Percentiles rank a stretch among this genome's conserved stretches.
These are phyloP conservation scores for Marcusenius ussheri DNA, from an alignment of 2,113 vertebrate species.

Conservation along the genomic window DNA sequence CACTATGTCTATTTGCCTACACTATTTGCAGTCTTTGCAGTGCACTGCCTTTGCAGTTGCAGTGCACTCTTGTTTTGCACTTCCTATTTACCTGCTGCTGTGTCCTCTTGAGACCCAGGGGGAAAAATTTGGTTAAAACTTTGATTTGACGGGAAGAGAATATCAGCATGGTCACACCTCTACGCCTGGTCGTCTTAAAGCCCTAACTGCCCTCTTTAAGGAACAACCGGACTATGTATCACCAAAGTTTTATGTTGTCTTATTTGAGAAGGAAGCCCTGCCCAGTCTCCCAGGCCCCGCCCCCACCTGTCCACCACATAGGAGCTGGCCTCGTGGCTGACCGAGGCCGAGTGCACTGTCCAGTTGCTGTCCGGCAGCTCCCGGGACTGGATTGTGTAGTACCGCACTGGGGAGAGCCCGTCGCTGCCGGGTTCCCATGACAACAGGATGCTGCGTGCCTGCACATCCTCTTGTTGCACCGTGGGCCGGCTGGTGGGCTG, in stretches of 20 bases:
- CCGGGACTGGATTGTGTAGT: constrained; percentile 85
- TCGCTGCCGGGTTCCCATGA: constrained; percentile 95
- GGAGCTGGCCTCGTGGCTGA: constrained; percentile 73
- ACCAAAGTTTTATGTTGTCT: not conserved
- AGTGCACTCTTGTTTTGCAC: not conserved
- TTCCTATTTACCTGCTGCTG: not conserved
- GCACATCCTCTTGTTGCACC: constrained; percentile 63
- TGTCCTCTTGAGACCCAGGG: not conserved
- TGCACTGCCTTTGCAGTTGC: too few relatives aligned
- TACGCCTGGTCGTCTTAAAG: too few relatives aligned
- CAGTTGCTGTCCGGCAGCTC: constrained; percentile 81
- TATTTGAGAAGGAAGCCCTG: not conserved
- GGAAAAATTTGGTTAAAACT: not conserved
- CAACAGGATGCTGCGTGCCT: constrained; percentile 68
- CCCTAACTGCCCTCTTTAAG: not conserved
- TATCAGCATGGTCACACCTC: not conserved
- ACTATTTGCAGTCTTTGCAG: not conserved
- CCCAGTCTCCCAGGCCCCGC: not conserved
- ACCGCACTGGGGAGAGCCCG: constrained; percentile 86
- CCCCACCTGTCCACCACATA: constrained; percentile 79
- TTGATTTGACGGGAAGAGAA: not conserved
- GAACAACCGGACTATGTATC: not conserved
- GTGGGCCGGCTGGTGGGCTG: constrained; percentile 75
- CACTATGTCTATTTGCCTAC: not conserved
- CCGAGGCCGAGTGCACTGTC: constrained; percentile 73